Conservation (phyloP, 2,113 vertebrate species). For the Ancistrus triradiatus region DNA sequence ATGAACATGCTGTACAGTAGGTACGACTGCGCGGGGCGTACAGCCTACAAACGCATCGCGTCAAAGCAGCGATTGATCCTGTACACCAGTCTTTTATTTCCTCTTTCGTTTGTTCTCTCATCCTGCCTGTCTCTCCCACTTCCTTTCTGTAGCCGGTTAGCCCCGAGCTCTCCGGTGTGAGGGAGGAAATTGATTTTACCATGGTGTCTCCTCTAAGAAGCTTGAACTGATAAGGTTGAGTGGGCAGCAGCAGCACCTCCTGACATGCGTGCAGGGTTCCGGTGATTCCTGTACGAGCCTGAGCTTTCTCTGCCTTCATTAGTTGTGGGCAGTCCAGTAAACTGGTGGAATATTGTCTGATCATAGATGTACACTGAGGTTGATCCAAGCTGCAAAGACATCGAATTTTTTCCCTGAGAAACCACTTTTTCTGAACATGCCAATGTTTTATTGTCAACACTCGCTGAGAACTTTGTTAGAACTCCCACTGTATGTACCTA, state of each 20-base stretch:
- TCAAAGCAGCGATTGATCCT: constrained; percentile 11
- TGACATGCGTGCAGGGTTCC: constrained; percentile 36
- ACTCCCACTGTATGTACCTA: no score
- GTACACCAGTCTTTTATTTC: constrained; percentile 5
- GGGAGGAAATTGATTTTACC: constrained; percentile 41
- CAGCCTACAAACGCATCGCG: background rate
- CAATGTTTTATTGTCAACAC: no score
- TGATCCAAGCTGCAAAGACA: no score
- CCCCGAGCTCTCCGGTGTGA: constrained; percentile 39
- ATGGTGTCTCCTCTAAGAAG: constrained; percentile 31
- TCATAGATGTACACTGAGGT: no score
- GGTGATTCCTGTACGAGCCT: constrained; percentile 2
- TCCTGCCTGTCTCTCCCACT: background rate
- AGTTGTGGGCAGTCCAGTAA: background rate
- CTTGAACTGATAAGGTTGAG: constrained; percentile 27
- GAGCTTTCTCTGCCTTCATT: background rate
- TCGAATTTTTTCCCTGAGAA: no score
- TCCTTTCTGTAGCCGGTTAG: constrained; percentile 39
- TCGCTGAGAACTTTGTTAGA: no score
- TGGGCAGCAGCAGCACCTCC: constrained; percentile 26
- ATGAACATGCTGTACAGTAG: constrained; percentile 17
- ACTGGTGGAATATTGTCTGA: no score
- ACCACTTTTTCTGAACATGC: no score
- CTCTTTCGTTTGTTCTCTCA: constrained; percentile 17
- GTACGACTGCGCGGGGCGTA: constrained; percentile 14